Conservation (phyloP, 2,888 invertebrate species). For the Mesoligia furuncula region DNA sequence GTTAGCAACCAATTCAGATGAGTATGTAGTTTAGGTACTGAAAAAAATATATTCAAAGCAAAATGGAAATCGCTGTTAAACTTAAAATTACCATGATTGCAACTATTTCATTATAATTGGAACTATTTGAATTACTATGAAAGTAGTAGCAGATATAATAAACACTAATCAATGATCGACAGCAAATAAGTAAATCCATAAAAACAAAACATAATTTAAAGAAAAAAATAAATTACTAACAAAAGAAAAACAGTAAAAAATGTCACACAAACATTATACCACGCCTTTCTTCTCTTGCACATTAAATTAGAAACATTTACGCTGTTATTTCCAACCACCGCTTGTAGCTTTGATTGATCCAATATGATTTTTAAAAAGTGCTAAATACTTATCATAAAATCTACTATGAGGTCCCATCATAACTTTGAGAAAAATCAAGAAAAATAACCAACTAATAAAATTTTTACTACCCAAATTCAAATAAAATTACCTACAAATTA, state of each 20-base stretch:
- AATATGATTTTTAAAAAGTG: not conserved
- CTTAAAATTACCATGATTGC: not conserved
- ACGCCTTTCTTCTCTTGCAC: not conserved
- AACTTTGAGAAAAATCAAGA: not conserved
- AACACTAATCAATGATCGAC: not conserved
- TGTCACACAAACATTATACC: not conserved
- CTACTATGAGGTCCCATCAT: not conserved
- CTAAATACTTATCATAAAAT: not conserved
- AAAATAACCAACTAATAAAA: not conserved
- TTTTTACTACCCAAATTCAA: not conserved
- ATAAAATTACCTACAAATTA: not conserved
- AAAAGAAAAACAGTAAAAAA: not conserved
- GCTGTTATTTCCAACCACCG: not conserved
- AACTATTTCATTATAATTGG: not conserved
- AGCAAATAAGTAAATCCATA: not conserved
- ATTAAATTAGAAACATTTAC: not conserved
- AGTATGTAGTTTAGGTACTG: not conserved
- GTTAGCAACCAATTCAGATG: not conserved
- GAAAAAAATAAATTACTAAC: not conserved
- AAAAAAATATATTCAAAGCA: not conserved
- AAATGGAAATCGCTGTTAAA: not conserved
- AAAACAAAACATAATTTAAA: not conserved
- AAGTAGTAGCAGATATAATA: not conserved
- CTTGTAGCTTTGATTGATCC: not conserved
- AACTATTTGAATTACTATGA: not conserved